A percentile compares a stretch with the other conserved stretches of the same genome.
Conservation (phyloP, 2,113 vertebrate species). For the Gadus chalcogrammus region DNA sequence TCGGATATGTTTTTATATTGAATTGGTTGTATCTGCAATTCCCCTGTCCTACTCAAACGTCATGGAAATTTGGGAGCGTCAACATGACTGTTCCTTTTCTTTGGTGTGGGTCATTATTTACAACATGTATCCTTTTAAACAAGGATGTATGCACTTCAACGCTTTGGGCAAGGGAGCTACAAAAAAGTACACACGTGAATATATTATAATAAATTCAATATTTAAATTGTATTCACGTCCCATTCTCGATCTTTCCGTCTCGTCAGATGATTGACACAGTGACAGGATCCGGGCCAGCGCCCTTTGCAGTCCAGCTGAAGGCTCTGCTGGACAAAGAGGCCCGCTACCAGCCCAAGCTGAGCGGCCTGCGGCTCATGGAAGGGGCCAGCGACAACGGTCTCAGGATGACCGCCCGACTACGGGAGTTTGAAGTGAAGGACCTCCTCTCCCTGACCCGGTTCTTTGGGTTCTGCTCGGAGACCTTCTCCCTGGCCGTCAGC, state of each 20-base stretch:
- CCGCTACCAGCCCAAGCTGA: constrained; percentile 84
- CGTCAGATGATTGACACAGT: constrained; percentile 87
- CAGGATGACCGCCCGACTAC: constrained; percentile 83
- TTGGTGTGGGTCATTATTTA: neutral
- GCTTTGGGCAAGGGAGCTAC: neutral
- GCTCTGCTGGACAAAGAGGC: constrained; percentile 80
- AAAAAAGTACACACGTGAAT: neutral
- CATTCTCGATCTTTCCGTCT: constrained; percentile 10
- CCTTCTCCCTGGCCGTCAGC: constrained; percentile 88
- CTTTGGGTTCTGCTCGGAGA: constrained; percentile 89
- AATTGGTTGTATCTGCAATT: neutral
- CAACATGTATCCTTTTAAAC: neutral
- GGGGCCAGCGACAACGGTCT: constrained; percentile 85
- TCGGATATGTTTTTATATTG: neutral
- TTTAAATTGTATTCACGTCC: too few species aligned
- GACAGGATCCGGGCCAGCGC: constrained; percentile 61
- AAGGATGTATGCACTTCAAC: neutral
- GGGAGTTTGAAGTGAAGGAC: constrained; percentile 91
- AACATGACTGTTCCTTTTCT: neutral
- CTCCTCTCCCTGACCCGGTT: constrained; percentile 90
- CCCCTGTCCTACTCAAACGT: neutral
- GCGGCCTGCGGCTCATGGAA: constrained; percentile 85
- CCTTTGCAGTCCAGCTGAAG: constrained; percentile 80
- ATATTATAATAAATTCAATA: neutral
- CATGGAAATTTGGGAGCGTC: neutral